Percentiles rank a stretch among this genome's conserved stretches.
These are phyloP conservation scores for Helicoverpa zea DNA, from an alignment of 1,140 invertebrate species.

Conservation along the genomic window DNA sequence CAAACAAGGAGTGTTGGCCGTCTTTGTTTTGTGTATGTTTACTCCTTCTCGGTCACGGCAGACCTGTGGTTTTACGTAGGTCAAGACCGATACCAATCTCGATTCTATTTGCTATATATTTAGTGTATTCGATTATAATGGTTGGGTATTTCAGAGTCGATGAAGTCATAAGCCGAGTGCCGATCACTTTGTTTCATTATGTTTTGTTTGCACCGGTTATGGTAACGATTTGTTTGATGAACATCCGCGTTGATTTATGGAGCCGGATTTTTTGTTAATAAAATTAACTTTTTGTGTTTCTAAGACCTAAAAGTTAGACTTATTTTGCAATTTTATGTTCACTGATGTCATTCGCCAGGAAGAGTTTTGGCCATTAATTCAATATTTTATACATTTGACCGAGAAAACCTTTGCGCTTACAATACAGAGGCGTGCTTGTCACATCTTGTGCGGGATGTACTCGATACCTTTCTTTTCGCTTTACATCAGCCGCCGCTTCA, in stretches of 20 bases:
- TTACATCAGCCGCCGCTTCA: conserved; percentile 3
- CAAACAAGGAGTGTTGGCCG: conserved; percentile 78
- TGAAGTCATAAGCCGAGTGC: conserved; percentile 33
- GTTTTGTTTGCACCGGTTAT: conserved; percentile 1
- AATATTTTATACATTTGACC: neutral
- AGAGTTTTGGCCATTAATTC: too few relatives aligned
- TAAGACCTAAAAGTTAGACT: neutral
- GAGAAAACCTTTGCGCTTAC: neutral
- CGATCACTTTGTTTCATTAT: conserved; percentile 18
- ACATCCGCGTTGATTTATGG: conserved; percentile 25
- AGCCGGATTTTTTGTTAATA: neutral
- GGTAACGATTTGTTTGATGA: neutral
- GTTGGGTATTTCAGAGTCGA: conserved; percentile 44
- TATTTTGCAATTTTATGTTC: too few relatives aligned
- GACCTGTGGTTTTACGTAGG: conserved; percentile 80
- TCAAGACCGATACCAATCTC: conserved; percentile 75
- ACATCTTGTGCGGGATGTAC: conserved; percentile 22
- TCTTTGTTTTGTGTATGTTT: conserved; percentile 74
- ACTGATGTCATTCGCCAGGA: too few relatives aligned
- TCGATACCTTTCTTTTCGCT: neutral
- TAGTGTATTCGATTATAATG: conserved; percentile 41
- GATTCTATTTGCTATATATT: conserved; percentile 66
- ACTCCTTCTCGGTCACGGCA: conserved; percentile 80
- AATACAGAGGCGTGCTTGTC: neutral
- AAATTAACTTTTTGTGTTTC: neutral